Conservation (phyloP, 2,113 vertebrate genomes). For the Ammodytes dubius region DNA sequence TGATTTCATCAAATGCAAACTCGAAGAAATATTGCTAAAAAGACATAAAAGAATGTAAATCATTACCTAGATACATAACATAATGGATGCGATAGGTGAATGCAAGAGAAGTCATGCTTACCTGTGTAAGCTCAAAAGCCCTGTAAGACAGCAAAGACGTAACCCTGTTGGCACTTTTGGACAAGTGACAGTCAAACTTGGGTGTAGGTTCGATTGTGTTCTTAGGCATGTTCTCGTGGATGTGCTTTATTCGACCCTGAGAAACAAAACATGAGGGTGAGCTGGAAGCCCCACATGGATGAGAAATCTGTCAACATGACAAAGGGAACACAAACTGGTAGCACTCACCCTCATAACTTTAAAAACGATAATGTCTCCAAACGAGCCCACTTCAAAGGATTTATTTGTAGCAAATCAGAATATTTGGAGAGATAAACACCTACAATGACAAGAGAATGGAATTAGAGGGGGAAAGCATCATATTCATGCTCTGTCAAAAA, state of each 20-base stretch:
- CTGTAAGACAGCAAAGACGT: conserved; percentile 92
- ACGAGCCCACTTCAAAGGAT: conserved; percentile 90
- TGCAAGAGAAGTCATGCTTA: conserved; percentile 57
- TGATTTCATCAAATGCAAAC: conserved; percentile 93
- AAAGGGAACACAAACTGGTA: background rate
- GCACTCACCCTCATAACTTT: conserved; percentile 95
- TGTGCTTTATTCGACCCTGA: conserved; percentile 93
- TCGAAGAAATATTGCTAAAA: conserved; percentile 97
- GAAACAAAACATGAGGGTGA: conserved; percentile 32
- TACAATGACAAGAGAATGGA: conserved; percentile 66
- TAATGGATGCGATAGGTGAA: background rate
- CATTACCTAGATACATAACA: background rate
- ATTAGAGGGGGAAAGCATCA: conserved; percentile 22
- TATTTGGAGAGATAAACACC: conserved; percentile 94
- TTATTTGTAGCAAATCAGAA: conserved; percentile 94
- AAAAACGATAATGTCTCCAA: conserved; percentile 93
- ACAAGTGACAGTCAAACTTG: conserved; percentile 94
- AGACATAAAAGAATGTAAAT: background rate
- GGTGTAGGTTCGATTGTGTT: conserved; percentile 90
- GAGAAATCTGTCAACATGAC: background rate
- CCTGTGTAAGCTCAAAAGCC: conserved; percentile 97
- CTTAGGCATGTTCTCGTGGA: conserved; percentile 89
- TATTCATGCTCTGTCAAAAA: background rate
- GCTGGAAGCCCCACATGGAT: background rate
- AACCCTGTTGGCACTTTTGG: conserved; percentile 91